Conservation (phyloP, 2,888 invertebrate genomes). For the Cheilosia pagana region DNA sequence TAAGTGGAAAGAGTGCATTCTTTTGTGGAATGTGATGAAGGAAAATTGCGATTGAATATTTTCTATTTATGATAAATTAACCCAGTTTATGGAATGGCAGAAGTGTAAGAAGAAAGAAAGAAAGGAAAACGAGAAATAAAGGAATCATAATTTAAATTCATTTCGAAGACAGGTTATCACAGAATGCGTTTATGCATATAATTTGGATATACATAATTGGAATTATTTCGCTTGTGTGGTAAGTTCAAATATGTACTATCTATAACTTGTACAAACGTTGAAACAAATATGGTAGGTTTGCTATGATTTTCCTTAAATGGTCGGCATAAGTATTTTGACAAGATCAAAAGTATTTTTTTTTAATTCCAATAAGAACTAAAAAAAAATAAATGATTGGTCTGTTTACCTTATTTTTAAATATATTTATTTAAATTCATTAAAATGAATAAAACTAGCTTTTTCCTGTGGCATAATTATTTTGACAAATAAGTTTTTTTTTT, state of each 20-base stretch:
- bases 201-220: slow-evolving; percentile 28
- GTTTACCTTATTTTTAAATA: too few species aligned
- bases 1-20: slow-evolving; percentile 63
- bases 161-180: background rate
- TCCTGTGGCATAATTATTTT: too few species aligned
- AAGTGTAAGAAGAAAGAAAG: slow-evolving; percentile 5
- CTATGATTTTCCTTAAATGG: too few species aligned
- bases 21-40: slow-evolving; percentile 55
- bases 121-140: slow-evolving; percentile 19
- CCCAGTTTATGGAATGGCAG: slow-evolving; percentile 38
- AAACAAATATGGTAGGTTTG: background rate
- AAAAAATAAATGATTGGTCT: too few species aligned
- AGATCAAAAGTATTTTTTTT: too few species aligned
- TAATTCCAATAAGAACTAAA: too few species aligned
- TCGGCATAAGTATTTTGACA: too few species aligned
- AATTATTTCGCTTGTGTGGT: slow-evolving; percentile 6
- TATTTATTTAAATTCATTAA: too few species aligned
- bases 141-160: slow-evolving; percentile 16
- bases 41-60: slow-evolving; percentile 60
- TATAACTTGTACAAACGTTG: background rate
- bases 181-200: background rate
- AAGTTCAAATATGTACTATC: slow-evolving; percentile 1
- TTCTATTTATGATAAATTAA: slow-evolving; percentile 60
- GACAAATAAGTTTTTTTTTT: too few species aligned
- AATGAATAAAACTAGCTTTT: too few species aligned